Conservation (phyloP, 2,888 invertebrate genomes). For the Pristionchus arcanus region DNA sequence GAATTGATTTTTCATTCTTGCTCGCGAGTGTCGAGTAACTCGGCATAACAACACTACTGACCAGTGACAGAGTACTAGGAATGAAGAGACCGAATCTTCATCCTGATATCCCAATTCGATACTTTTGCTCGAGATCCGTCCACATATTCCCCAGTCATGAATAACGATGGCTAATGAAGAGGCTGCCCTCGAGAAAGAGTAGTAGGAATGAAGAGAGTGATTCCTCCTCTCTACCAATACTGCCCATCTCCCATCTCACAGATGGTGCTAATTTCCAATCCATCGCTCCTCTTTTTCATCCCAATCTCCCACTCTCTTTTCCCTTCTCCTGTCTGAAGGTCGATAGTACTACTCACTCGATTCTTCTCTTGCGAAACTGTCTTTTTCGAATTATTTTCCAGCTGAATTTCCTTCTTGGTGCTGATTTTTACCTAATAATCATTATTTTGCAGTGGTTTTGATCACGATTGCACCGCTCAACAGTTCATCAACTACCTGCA, state of each 20-base stretch:
- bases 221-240: background rate
- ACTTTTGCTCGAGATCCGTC: too few species aligned
- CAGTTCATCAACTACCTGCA: conserved; percentile 73
- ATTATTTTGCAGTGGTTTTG: conserved; percentile 74
- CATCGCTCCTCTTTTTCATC: conserved; percentile 20
- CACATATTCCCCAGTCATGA: too few species aligned
- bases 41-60: too few species aligned
- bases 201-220: too few species aligned
- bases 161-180: too few species aligned
- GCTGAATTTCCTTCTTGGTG: background rate
- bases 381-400: background rate
- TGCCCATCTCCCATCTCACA: background rate
- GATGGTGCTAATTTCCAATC: conserved; percentile 48
- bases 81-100: background rate
- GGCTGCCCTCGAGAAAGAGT: too few species aligned
- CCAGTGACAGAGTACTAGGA: background rate
- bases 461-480: conserved; percentile 78
- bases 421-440: background rate
- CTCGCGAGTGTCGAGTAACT: too few species aligned
- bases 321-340: background rate
- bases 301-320: conserved; percentile 6
- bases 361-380: background rate
- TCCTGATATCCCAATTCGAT: too few species aligned
- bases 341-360: background rate
- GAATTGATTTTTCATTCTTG: too few species aligned